phyloP scores from a whole-genome alignment of 2,797 vertebrate species.

The Anguilla obscura region DNA sequence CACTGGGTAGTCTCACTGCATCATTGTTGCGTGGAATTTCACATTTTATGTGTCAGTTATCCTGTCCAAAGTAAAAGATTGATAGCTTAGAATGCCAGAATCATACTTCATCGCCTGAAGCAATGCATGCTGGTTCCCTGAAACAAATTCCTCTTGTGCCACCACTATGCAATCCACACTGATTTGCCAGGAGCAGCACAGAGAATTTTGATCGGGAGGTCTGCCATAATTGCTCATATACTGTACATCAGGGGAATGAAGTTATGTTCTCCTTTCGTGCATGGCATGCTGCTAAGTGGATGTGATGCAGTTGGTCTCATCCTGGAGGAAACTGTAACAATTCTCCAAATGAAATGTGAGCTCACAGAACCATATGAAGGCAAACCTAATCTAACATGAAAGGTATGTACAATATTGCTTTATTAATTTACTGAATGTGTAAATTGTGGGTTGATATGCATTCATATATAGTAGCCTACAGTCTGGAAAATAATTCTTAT shows the following conservation, averaged over 20 bases:
- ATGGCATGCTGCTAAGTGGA: background rate
- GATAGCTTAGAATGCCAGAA: background rate
- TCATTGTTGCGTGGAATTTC: background rate
- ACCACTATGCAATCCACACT: background rate
- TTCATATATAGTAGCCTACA: background rate
- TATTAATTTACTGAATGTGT: background rate
- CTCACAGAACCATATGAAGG: background rate
- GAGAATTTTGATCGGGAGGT: background rate
- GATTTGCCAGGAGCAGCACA: background rate
- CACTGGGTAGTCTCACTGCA: background rate
- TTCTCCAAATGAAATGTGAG: background rate
- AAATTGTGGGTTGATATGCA: background rate
- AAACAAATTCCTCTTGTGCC: background rate
- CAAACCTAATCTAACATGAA: background rate
- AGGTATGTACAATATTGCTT: background rate
- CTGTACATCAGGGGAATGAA: background rate
- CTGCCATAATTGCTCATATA: background rate
- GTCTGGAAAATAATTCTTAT: background rate
- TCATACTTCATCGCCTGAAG: background rate
- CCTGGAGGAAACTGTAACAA: background rate
- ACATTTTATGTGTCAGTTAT: background rate
- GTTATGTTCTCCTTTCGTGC: background rate
- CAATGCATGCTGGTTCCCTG: background rate
- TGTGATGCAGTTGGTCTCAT: background rate
- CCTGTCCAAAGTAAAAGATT: background rate